Evolutionary conservation across 2,797 vertebrate species (phyloP), one percentile per base, ranked within the genome.

Genomic region (Stomatorhinus walkeri): DNA sequence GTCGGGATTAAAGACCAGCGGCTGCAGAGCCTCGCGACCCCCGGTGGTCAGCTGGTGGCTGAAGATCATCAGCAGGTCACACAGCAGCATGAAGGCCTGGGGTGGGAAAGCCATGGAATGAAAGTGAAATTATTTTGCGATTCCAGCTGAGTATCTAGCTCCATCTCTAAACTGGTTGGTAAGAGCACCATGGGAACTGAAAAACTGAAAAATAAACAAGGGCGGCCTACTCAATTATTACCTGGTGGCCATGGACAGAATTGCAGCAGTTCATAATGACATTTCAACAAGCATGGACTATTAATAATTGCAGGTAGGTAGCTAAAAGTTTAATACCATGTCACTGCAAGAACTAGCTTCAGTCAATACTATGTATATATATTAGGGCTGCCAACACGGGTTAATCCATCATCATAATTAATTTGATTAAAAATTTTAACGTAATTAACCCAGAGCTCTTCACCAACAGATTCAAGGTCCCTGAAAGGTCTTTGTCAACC

Each of bases 61-160:
- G 93, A 99, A 99, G 95, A 99, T 99, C 98, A 99, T 99, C 94
- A 99, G 94, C 92, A 99, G 96, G 94, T 99, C 98, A 93, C 98
- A 99, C 90, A 99, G 97, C 91, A 99, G 95, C 98, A 99, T 99
- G 94, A 99, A 99, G 3, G 98, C 98, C 98, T 99, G 92, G 24
- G 22, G 16, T 4, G 40, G 49, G 7, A 79, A 76, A 87, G 14
- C 16, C 43, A 79, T 32, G 40, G n/a, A 10, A 89, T 6, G 49
- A 1, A 1, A 36, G 22, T 12, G 14, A 9, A 43, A 56, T 28
- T 8, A 28, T 7, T 85, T 8, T 7, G 1, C 2, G 1, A 16
- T 54, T 85, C 16, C 76, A 3, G 4, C 6, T 4, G 16, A 43
- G 2, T 79, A 40, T 79, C 72, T 19, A 3, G 36, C 36, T 9